Base-by-base conservation (phyloP, 2,888 invertebrate species). In the Adineta ricciae region DNA sequence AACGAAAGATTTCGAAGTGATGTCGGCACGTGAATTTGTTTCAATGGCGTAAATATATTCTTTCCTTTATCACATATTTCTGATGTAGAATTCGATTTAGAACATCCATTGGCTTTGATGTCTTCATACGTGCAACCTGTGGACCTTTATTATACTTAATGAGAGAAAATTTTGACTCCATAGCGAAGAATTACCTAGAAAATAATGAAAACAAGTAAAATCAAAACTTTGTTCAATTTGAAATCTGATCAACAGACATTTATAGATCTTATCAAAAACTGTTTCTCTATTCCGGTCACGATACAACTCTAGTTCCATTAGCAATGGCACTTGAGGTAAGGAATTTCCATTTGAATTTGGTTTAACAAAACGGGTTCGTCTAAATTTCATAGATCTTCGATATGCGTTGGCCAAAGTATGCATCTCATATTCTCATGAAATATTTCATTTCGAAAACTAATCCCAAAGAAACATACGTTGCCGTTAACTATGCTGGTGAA, bases 361-460 rank as follows among this genome's bases (percentile, higher is more conserved):
- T 19, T 2, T 32, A 64, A 32, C 32, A 27, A 64, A 14, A 16
- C 27, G 11, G 5, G 46, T 8, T 46, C 46, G 5, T 8, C 8
- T n/a, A 5, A 19, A 32, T 4, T 32, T 19, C 5, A 36, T 64
- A 64, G 27, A 64, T 64, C 4, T 78, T 78, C 41, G 9, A 78
- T 41, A 78, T 78, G 78, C 21, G 41, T 2, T 78, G 78, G 78
- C 78, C 78, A 78, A 24, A n/a, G 19, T 78, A 78, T 78, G 78
- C 41, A n/a, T 2, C 24, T 1, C 11, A 78, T 78, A 78, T 78
- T 41, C 2, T 41, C 14, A 41, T 78, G 0, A 78, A 78, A 78
- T 78, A 41, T 78, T 78, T 41, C 41, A 8, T 19, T 14, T 78
- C 78, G 14, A 78, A 41, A 41, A 41, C 41, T 14, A n/a, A 41